Evolutionary conservation across 2,113 vertebrate genomes (phyloP).

Genomic region (Toxostoma redivivum): DNA sequence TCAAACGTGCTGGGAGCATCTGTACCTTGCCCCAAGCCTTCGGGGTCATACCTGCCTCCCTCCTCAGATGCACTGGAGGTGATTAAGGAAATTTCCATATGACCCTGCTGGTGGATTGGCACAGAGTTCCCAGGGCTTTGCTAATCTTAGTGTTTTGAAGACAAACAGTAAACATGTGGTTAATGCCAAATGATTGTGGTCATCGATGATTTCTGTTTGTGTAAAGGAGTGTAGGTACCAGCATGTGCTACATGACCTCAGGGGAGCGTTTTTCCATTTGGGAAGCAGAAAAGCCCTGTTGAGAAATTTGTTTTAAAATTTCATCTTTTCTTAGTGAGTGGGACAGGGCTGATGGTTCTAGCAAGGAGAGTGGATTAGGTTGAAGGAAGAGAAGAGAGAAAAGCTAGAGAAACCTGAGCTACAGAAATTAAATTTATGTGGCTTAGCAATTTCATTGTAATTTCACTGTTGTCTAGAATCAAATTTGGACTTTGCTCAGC

Average conservation of each 20-base stretch:
- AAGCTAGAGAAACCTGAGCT: background rate
- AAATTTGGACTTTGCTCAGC: background rate
- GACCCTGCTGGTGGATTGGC: background rate
- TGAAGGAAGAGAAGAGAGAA: background rate
- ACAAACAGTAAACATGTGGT: background rate
- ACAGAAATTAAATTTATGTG: background rate
- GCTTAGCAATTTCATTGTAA: background rate
- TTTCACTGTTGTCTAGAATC: background rate
- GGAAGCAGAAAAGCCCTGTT: background rate
- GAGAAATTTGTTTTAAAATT: background rate
- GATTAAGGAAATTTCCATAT: background rate
- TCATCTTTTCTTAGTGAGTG: background rate
- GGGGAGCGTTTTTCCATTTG: background rate
- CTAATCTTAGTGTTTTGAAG: background rate
- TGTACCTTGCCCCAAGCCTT: background rate
- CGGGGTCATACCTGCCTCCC: background rate
- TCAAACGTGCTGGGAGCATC: rapidly evolving
- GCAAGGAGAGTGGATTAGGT: background rate
- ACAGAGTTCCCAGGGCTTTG: background rate
- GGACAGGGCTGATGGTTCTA: background rate
- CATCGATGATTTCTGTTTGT: background rate
- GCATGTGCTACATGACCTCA: background rate
- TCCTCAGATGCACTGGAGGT: background rate
- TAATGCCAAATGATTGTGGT: background rate
- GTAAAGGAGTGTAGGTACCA: background rate